Conservation (phyloP, 2,797 vertebrate genomes). For the Propithecus perrieri region DNA sequence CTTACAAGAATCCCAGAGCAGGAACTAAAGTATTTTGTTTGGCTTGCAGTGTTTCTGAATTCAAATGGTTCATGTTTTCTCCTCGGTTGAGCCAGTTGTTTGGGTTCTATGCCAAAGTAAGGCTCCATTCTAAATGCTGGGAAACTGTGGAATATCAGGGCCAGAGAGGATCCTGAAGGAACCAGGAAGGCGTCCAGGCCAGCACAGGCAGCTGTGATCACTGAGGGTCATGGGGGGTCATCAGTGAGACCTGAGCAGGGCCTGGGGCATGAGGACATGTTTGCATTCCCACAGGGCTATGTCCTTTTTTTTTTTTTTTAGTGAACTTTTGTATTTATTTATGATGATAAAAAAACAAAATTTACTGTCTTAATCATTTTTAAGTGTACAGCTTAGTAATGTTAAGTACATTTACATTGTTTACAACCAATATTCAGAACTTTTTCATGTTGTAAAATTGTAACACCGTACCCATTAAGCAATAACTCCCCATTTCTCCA, state of each 20-base stretch:
- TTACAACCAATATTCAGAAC: background rate
- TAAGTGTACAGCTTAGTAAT: background rate
- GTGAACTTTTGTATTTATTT: background rate
- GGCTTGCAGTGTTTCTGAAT: background rate
- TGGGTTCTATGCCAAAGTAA: background rate
- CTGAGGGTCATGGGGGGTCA: background rate
- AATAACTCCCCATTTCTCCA: background rate
- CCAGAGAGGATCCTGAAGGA: background rate
- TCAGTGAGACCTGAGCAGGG: background rate
- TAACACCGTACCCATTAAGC: background rate
- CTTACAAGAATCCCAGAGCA: background rate
- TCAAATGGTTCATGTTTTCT: background rate
- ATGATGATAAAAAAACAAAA: background rate
- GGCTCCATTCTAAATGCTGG: background rate
- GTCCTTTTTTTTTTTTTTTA: background rate
- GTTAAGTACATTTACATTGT: background rate
- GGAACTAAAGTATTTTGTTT: background rate
- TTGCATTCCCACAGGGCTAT: background rate
- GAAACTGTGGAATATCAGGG: background rate
- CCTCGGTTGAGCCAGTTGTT: background rate
- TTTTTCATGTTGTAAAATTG: background rate
- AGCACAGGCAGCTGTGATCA: background rate
- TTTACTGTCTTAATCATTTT: background rate
- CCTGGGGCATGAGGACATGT: background rate
- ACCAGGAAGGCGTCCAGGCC: no score